Evolutionary conservation across 92 coral and sea anemone species (phyloP), one percentile per base, ranked within the genome.

Genomic region (Pocillopora grandis): DNA sequence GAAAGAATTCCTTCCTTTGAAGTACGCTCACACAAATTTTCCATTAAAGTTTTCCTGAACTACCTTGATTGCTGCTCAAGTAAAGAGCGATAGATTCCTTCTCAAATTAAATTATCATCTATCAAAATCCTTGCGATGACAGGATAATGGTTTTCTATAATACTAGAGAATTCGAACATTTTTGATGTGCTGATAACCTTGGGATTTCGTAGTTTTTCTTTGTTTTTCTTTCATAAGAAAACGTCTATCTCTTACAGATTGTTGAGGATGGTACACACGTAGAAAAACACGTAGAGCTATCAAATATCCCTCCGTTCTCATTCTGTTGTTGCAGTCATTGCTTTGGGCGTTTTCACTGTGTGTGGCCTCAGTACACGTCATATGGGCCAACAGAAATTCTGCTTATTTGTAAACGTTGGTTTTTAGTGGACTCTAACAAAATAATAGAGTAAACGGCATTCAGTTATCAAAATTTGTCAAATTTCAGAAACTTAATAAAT

Each of bases 51-150:
- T 61, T 63, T 68, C 48, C 58, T 36, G 68, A 76, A 66, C 68
- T 16, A 35, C 68, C 52, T 36, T 76, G 20, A 35, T 36, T 68
- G 72, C 16, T 31, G n/a, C 49, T 19, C 5, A 20, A 49, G 27
- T 36, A 62, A 49, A 72, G 16, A 42, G 52, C 52, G 6, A 37
- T 36, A 18, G 71, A 60, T 73, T 61, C 86, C 79, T 72, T 52
- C 52, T n/a, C 16, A 19, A 62, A 73, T 82, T 42, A 82, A 82
- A 82, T n/a, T 61, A 74, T n/a, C 62, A 82, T 82, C 63, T 59
- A 82, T 82, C 86, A 82, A 62, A 82, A 74, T 73, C 58, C 71
- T 18, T 21, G 59, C 23, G 64, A 56, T 82, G 71, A 82, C 65
- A 36, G 70, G 78, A 58, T 19, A 58, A 55, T 72, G 60, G 71